Evolutionary conservation across 2,888 invertebrate species (phyloP).

Genomic region (Yponomeuta malinellus): DNA sequence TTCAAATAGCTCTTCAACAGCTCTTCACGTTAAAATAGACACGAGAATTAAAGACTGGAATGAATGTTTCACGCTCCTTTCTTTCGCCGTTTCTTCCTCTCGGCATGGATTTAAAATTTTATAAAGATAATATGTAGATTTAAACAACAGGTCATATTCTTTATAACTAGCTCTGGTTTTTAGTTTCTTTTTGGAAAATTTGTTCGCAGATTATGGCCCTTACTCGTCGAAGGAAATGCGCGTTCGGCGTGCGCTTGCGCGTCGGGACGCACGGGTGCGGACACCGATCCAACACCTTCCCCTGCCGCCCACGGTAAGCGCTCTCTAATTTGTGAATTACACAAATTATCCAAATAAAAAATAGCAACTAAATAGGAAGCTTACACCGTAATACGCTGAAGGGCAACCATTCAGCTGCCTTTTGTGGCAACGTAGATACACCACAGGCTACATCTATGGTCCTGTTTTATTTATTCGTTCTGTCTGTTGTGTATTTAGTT

Average conservation of each 20-base stretch:
- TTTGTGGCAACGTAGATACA: no score
- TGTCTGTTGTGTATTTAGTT: no score
- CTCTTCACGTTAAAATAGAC: slow-evolving; percentile 20
- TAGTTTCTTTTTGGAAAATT: not conserved
- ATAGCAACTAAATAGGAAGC: not conserved
- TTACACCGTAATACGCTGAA: not conserved
- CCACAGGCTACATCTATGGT: no score
- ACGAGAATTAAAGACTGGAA: slow-evolving; percentile 21
- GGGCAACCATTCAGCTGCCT: not conserved
- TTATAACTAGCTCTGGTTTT: not conserved
- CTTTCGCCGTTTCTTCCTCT: not conserved
- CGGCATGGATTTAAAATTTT: not conserved
- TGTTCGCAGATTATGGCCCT: slow-evolving; percentile 54
- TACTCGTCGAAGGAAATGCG: slow-evolving; percentile 65
- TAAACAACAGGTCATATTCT: no score
- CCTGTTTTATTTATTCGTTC: no score
- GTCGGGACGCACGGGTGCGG: slow-evolving; percentile 57
- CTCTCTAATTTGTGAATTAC: not conserved
- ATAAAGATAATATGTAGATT: no score
- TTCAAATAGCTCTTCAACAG: slow-evolving; percentile 42
- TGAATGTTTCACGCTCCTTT: slow-evolving; percentile 21
- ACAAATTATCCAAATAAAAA: not conserved
- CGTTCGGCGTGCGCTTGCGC: slow-evolving; percentile 51
- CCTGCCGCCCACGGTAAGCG: slow-evolving; percentile 54
- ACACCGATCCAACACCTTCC: slow-evolving; percentile 54